Percentiles rank a stretch among this genome's conserved stretches.
phyloP scores from a whole-genome alignment of 2,888 invertebrate species.

The Balanococcus diminutus region DNA sequence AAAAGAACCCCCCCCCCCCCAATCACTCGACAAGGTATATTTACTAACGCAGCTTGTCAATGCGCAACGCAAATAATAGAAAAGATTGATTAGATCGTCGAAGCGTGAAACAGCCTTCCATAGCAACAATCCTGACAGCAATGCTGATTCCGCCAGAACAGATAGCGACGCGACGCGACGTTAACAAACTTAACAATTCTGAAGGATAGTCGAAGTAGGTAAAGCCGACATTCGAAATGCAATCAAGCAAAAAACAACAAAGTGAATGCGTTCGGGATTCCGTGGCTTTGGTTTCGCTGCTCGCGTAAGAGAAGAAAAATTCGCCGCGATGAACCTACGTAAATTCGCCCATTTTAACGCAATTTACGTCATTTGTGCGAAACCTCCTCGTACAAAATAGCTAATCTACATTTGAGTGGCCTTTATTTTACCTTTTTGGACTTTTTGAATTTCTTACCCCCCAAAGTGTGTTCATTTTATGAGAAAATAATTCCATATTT shows the following conservation, averaged over 20 bases:
- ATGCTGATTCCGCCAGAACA: slow-evolving; percentile 8
- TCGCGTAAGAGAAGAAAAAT: background rate
- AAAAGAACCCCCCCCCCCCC: too few species aligned
- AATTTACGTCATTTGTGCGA: background rate
- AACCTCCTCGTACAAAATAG: too few species aligned
- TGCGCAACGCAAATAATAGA: slow-evolving; percentile 16
- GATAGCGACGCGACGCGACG: background rate
- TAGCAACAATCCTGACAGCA: slow-evolving; percentile 34
- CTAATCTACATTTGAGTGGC: too few species aligned
- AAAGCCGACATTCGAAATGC: slow-evolving; percentile 24
- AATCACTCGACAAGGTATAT: background rate
- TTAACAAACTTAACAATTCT: slow-evolving; percentile 31
- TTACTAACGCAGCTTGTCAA: background rate
- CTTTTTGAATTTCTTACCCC: too few species aligned
- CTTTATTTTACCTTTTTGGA: too few species aligned
- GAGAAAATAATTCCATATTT: too few species aligned
- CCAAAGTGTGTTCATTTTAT: too few species aligned
- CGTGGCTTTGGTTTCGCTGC: background rate
- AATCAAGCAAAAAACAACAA: slow-evolving; percentile 32
- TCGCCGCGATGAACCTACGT: background rate
- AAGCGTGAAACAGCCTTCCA: background rate
- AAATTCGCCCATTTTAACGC: background rate
- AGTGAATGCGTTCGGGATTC: slow-evolving; percentile 19
- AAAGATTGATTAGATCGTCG: slow-evolving; percentile 27
- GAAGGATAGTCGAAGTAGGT: slow-evolving; percentile 18